Base-by-base conservation (phyloP, 2,888 invertebrate species). In the Tanypteryx hageni region DNA sequence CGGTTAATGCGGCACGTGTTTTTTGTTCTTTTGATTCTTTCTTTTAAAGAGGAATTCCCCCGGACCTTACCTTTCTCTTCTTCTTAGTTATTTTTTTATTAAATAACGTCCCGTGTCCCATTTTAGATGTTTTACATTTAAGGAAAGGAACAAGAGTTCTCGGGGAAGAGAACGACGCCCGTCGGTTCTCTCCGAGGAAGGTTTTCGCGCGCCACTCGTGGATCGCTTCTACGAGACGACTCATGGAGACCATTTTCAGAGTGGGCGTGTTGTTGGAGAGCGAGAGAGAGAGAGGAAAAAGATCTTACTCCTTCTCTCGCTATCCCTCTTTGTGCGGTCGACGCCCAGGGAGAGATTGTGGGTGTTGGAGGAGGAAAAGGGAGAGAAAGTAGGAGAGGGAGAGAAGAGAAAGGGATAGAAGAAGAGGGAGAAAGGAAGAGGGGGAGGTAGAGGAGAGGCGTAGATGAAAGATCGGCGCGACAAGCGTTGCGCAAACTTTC, bases 181-280 rank as follows among this genome's bases (percentile, higher is more conserved):
- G 76, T 10, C 76, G 11, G 76, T 13, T 22, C n/a, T 76, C 76
- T 76, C 27, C 22, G 76, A 76, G 13, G 76, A 76, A 22, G 76
- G 13, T 76, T 76, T 76, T 27, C 27, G 27, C 27, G 27, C 76
- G 76, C 22, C 22, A 22, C 76, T n/a, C 76, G 9, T 68, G 68
- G 22, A 64, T 68, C 68, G 68, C 68, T 22, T 44, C 44, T 44
- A 76, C 22, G 27, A 76, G 27, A 27, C 76, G 76, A 76, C 68
- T 68, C 68, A 18, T n/a, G 22, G 68, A 68, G 68, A 68, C 76
- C 76, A 22, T 76, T 76, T 27, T 76, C 76, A 22, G 76, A 76
- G 76, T 76, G 76, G 76, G 76, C 27, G 76, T 76, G 76, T 76
- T 76, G 76, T 76, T 76, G 27, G 27, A 22, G 76, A 76, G 76